Evolutionary conservation across 2,888 invertebrate genomes (phyloP), one percentile per base, ranked within the genome.

Genomic region (Lithophane semibrunnea): DNA sequence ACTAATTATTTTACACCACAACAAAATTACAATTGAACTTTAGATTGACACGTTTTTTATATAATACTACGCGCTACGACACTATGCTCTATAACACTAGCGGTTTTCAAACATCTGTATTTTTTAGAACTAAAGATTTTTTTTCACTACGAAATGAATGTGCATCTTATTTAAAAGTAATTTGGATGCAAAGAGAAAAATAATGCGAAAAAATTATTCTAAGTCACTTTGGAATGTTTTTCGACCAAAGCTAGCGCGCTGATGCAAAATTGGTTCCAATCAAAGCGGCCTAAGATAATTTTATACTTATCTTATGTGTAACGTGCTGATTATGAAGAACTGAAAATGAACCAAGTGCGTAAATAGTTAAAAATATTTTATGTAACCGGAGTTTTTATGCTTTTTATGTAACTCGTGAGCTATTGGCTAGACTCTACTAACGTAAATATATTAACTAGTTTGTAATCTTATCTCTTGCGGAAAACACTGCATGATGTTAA

Each of bases 391-490:
- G 4, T 58, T 58, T 58, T n/a, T 24, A n/a, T 56, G 10, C 24
- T 58, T 24, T 13, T 2, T 73, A 16, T 0, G 21, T 16, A 49
- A 60, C 75, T 42, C 24, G 2, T 47, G 18, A 18, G 7, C 29
- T 9, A 68, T n/a, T 49, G 18, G n/a, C 24, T 71, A 73, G 16
- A 18, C 37, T 16, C 3, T 24, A 24, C 49, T 3, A 18, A 18
- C 4, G 29, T 29, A 29, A 56, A 44, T 21, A 49, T 29, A 18
- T 7, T n/a, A 54, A 63, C 44, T 13, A 24, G 10, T 56, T n/a
- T 8, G n/a, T 29, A 56, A 52, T 65, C 44, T 60, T 79, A 82
- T 79, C 76, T 65, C 2, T 60, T 75, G 13, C 58, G 75, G 52
- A 65, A 75, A 79, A 65, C 13, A 47, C 52, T 18, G 58, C 58